Base-by-base conservation (phyloP, 2,113 vertebrate genomes). In the Pachycephala philippinensis region DNA sequence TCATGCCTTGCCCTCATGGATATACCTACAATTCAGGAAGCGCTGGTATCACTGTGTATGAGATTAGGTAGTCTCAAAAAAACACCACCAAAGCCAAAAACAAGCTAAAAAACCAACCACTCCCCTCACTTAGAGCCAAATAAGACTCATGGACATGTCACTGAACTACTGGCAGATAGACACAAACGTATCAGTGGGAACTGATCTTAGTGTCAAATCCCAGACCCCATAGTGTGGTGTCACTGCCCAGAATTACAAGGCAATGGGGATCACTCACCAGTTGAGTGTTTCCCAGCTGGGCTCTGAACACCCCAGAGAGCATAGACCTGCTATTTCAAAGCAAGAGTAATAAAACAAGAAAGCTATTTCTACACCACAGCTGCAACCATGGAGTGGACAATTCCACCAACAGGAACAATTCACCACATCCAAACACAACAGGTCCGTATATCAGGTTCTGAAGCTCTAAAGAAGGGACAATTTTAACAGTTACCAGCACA, bases 301-400 rank as follows among this genome's bases (percentile, higher is more conserved):
- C 13, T 30, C 23, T 76, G n/a, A 57, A 52, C 53, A 71, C 13
- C 52, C 15, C 42, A 30, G 19, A 17, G 22, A 71, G 18, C 17
- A 65, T 3, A n/a, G n/a, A 7, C 7, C 44, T 9, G 4, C 9
- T 40, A 8, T 33, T 47, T 57, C 16, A 37, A 69, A 61, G 5
- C 10, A 69, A 74, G 8, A 63, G 11, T 2, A 60, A 52, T 52
- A 33, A 77, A 44, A 27, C 6, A 30, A 52, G 24, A 30, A 24
- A 35, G 5, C 4, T 30, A 19, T 70, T 75, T 75, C 35, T 30
- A 37, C 28, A 9, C 11, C 13, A 26, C 26, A 45, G 13, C 2
- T 70, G 10, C 0, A 9, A 35, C 7, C 42, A 22, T 0, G 0
- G 27, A 35, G 22, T 4, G 37, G 37, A 39, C 37, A 39, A 39